Evolutionary conservation across 2,888 invertebrate species (phyloP).

Genomic region (Dendrolimus pini): DNA sequence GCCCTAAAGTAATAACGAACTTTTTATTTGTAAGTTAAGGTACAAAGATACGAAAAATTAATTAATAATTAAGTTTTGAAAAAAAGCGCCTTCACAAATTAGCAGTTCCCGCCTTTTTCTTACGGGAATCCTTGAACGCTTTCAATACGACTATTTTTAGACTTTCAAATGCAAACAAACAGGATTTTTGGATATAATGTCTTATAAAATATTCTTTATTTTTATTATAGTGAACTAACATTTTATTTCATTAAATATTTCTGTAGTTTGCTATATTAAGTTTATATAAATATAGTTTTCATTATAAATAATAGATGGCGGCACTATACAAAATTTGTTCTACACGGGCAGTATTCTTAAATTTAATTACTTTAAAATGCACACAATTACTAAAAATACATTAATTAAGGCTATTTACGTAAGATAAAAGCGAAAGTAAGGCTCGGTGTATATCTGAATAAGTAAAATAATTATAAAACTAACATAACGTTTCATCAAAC

Average conservation of each 20-base stretch:
- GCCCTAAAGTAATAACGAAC: no score
- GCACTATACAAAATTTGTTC: constrained; percentile 7
- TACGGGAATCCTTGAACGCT: no score
- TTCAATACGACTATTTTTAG: constrained; percentile 58
- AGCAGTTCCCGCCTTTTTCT: no score
- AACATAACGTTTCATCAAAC: not conserved
- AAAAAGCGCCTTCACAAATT: no score
- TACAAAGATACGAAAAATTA: no score
- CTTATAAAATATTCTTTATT: no score
- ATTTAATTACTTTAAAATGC: not conserved
- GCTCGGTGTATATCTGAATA: not conserved
- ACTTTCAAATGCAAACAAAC: constrained; percentile 8
- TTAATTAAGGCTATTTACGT: not conserved
- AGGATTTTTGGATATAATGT: no score
- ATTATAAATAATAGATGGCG: constrained; percentile 18
- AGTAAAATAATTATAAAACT: not conserved
- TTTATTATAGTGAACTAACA: no score
- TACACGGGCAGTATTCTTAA: no score
- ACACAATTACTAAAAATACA: not conserved
- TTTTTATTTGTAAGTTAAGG: no score
- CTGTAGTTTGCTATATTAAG: not conserved
- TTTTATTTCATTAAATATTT: no score
- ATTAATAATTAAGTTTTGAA: no score
- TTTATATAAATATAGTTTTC: constrained; percentile 1
- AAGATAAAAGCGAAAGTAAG: not conserved